Evolutionary conservation across 1,140 invertebrate genomes (phyloP), one percentile per base, ranked within the genome.

Genomic region (Mamestra configurata): DNA sequence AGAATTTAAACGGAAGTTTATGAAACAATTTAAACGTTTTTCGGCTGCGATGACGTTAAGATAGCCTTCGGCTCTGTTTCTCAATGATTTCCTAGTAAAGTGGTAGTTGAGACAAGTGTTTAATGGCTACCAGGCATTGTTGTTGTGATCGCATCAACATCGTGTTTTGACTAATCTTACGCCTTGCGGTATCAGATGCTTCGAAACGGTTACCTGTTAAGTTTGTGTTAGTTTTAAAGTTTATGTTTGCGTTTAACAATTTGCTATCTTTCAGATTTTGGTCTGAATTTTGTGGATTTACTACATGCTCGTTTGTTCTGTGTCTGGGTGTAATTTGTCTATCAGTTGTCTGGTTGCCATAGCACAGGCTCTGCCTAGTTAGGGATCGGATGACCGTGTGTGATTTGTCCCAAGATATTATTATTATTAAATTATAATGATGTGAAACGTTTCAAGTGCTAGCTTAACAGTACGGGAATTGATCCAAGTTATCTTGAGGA

Each of bases 111-210:
- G 43, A 61, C 57, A 61, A 76, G 73, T 76, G 31, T 61, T 64
- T 24, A 43, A 59, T 40, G 10, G 35, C 22, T 76, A 18, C 57
- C 43, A 64, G 43, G 55, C 73, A 64, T 43, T 49, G 55, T 43
- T 49, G 55, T 77, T 77, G 22, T 68, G 75, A 77, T 77, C 68
- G 22, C 59, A 77, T 77, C 75, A 24, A 51, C 27, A 22, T n/a
- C 40, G 73, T 77, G 61, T 66, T 77, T 77, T 77, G 57, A 51
- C 57, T 76, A 68, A 55, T 53, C 59, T 77, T 61, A 68, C 75
- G 75, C 55, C 24, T 53, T 40, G 75, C n/a, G 46, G 73, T 68
- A 51, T 66, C n/a, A 22, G 53, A 22, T 55, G 27, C 40, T 31
- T 8, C 7, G 35, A 53, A 43, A 46, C 15, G 10, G 61, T 40